Evolutionary conservation across 2,888 invertebrate genomes (phyloP).

Genomic region (Micoletzkya japonica): DNA sequence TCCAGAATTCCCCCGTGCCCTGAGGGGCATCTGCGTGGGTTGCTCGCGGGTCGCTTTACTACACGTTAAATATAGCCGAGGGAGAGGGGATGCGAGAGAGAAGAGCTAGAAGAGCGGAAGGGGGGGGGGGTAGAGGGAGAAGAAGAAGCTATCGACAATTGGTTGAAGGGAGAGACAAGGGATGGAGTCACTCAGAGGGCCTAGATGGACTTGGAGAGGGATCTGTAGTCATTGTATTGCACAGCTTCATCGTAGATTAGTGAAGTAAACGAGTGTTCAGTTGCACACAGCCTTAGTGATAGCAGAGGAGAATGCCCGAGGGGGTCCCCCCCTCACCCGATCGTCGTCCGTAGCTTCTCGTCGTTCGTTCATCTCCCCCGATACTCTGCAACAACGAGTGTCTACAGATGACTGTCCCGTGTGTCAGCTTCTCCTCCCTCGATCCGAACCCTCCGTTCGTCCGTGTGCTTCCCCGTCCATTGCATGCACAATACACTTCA

Average conservation of each 20-base stretch:
- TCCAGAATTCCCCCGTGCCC: neutral
- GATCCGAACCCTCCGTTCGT: slow-evolving; percentile 19
- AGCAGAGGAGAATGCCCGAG: slow-evolving; percentile 50
- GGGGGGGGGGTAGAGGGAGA: neutral
- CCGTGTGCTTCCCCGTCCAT: too few relatives aligned
- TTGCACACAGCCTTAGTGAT: slow-evolving; percentile 57
- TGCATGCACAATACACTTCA: too few relatives aligned
- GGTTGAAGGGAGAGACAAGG: neutral
- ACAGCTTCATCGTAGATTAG: too few relatives aligned
- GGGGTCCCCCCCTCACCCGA: neutral
- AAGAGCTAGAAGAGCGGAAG: neutral
- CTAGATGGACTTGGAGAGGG: neutral
- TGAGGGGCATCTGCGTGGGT: slow-evolving; percentile 32
- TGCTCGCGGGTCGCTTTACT: slow-evolving; percentile 30
- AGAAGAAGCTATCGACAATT: neutral
- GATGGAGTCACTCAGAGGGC: neutral
- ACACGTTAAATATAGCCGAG: slow-evolving; percentile 34
- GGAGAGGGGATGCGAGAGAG: slow-evolving; percentile 14
- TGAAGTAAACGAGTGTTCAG: slow-evolving; percentile 43
- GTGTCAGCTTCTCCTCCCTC: slow-evolving; percentile 55
- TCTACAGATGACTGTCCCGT: slow-evolving; percentile 60
- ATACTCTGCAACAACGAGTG: slow-evolving; percentile 41
- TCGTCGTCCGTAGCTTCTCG: neutral
- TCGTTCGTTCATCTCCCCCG: slow-evolving; percentile 43
- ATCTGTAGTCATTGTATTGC: too few relatives aligned